These are phyloP conservation scores for Rhinogobius similis DNA, from an alignment of 2,113 vertebrate species.

Conservation along the genomic window DNA sequence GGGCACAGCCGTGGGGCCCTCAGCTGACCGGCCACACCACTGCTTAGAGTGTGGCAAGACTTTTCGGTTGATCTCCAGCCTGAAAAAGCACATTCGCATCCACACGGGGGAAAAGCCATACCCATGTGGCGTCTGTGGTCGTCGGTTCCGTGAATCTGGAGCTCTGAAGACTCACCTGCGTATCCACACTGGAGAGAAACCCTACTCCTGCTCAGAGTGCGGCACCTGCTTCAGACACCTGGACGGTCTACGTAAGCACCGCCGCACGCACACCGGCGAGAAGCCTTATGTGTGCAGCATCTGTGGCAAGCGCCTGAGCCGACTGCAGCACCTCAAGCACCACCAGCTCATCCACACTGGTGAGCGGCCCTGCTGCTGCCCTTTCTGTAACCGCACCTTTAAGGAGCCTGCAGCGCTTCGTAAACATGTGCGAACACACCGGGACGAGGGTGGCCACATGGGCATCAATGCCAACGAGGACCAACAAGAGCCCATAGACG, in stretches of 20 bases:
- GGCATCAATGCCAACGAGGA: slow-evolving; percentile 49
- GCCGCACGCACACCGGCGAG: slow-evolving; percentile 82
- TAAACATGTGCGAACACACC: slow-evolving; percentile 79
- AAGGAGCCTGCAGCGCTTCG: slow-evolving; percentile 78
- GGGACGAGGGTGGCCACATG: slow-evolving; percentile 67
- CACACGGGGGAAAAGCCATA: slow-evolving; percentile 83
- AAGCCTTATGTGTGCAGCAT: slow-evolving; percentile 80
- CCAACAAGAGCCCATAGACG: slow-evolving; percentile 58
- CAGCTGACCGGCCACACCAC: slow-evolving; percentile 76
- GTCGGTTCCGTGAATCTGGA: slow-evolving; percentile 80
- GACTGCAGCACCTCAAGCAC: slow-evolving; percentile 83
- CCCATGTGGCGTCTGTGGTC: slow-evolving; percentile 78
- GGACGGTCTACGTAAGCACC: slow-evolving; percentile 80
- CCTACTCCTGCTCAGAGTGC: slow-evolving; percentile 80
- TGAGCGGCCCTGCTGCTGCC: slow-evolving; percentile 79
- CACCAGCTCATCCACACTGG: slow-evolving; percentile 84
- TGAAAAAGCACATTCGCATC: slow-evolving; percentile 84
- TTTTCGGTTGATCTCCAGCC: slow-evolving; percentile 80
- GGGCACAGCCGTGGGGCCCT: slow-evolving; percentile 51
- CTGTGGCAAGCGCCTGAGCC: slow-evolving; percentile 81
- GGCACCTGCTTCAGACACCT: slow-evolving; percentile 81
- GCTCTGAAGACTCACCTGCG: slow-evolving; percentile 82
- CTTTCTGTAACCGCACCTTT: slow-evolving; percentile 81
- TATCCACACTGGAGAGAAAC: slow-evolving; percentile 82
- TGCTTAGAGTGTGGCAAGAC: slow-evolving; percentile 82